phyloP scores from a whole-genome alignment of 2,797 vertebrate species.

The Dendrocincla fuliginosa region DNA sequence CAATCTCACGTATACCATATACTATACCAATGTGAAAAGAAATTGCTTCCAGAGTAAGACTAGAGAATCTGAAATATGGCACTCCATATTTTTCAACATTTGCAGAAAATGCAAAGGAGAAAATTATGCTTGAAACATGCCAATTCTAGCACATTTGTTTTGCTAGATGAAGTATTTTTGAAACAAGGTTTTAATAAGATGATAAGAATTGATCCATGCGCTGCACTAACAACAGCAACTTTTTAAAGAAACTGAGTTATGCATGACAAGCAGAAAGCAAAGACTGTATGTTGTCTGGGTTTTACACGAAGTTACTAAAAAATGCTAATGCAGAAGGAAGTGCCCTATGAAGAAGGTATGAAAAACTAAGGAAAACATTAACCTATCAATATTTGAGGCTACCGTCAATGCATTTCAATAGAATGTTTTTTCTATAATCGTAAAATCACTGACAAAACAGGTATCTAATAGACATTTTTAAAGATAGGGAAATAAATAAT shows the following conservation, averaged over 20 bases:
- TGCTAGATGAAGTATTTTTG: not conserved
- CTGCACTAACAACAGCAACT: not conserved
- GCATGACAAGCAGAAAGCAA: not conserved
- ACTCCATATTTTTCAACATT: not conserved
- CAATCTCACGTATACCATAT: not conserved
- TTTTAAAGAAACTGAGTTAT: not conserved
- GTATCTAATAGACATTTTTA: not conserved
- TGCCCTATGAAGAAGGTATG: not conserved
- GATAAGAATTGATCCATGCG: not conserved
- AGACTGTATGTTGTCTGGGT: not conserved
- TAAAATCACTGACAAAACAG: not conserved
- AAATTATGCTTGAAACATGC: not conserved
- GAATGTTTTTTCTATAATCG: not conserved
- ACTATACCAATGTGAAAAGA: slow-evolving; percentile 4
- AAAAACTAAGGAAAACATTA: not conserved
- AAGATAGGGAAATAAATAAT: not conserved
- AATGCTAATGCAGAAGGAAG: not conserved
- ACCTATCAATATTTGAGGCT: not conserved
- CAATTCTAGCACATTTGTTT: not conserved
- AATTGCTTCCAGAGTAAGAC: slow-evolving; percentile 15
- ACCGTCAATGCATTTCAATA: not conserved
- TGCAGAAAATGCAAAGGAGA: not conserved
- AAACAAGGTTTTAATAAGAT: not conserved
- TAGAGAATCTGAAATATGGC: not conserved
- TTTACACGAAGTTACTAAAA: not conserved